Evolutionary conservation across 35 echinoderm and acorn worm genomes (phyloP).

Genomic region (Ophiothrix spiculata): DNA sequence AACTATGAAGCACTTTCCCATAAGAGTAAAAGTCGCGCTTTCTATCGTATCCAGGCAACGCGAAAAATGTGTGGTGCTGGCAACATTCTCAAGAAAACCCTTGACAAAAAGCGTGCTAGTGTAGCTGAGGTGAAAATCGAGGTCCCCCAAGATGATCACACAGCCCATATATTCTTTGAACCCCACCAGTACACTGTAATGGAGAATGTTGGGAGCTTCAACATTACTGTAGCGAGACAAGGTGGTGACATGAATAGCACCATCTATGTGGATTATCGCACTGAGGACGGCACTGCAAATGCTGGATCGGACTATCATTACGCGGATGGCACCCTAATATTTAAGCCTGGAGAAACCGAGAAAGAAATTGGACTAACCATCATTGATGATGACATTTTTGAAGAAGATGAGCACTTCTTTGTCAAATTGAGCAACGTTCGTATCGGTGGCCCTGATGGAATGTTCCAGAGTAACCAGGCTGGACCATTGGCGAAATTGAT

Average conservation of each 20-base stretch:
- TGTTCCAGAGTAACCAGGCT: conserved; percentile 81
- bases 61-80: conserved; percentile 97
- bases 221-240: conserved; percentile 74
- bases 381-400: conserved; percentile 99
- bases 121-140: conserved; percentile 98
- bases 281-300: conserved; percentile 95
- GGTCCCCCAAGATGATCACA: conserved; percentile 75
- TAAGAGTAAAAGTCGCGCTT: conserved; percentile 88
- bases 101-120: conserved; percentile 97
- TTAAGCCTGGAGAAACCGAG: conserved; percentile 89
- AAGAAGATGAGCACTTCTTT: conserved; percentile 98
- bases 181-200: conserved; percentile 95
- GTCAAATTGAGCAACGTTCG: conserved; percentile 86
- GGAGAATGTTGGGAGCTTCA: conserved; percentile 98
- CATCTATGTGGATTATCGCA: conserved; percentile 95
- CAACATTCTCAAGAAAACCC: conserved; percentile 97
- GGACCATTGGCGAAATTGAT: conserved; percentile 84
- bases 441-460: conserved; percentile 91
- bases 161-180: conserved; percentile 87
- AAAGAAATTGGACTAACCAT: conserved; percentile 94
- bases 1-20: conserved; percentile 97
- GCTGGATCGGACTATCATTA: conserved; percentile 98
- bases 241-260: conserved; percentile 98
- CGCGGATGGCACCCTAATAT: conserved; percentile 90
- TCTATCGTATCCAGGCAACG: conserved; percentile 99